A percentile compares a stretch with the other conserved stretches of the same genome.
Evolutionary conservation across 2,888 invertebrate genomes (phyloP).

Genomic region (Patella depressa): DNA sequence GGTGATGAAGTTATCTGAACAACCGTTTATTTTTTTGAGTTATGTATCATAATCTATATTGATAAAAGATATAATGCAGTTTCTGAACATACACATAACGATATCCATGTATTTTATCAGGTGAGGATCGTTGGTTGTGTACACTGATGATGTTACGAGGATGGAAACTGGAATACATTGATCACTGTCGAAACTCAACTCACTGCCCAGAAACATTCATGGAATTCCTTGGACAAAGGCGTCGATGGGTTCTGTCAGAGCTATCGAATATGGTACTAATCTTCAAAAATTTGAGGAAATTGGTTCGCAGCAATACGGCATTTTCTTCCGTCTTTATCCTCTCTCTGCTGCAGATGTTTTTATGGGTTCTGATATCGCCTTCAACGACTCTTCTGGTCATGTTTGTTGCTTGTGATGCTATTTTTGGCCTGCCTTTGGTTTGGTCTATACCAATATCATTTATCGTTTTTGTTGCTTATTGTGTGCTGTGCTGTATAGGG

Average conservation of each 20-base stretch:
- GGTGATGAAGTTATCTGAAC: no score
- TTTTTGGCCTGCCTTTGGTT: constrained; percentile 40
- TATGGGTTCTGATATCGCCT: constrained; percentile 48
- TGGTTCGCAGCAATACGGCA: constrained; percentile 42
- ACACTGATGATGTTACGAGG: constrained; percentile 54
- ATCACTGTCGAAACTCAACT: constrained; percentile 50
- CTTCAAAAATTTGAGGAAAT: constrained; percentile 39
- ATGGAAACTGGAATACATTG: constrained; percentile 53
- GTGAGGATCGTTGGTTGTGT: constrained; percentile 58
- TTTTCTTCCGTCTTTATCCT: constrained; percentile 49
- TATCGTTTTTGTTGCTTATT: constrained; percentile 35
- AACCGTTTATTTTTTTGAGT: neutral
- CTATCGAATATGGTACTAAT: constrained; percentile 51
- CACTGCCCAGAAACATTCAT: constrained; percentile 51
- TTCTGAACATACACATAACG: neutral
- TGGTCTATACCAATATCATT: constrained; percentile 35
- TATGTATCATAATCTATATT: neutral
- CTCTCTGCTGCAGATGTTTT: constrained; percentile 48
- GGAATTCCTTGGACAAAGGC: constrained; percentile 50
- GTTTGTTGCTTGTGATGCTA: constrained; percentile 44
- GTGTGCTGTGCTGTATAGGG: constrained; percentile 37
- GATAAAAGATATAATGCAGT: neutral
- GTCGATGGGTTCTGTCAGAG: constrained; percentile 56
- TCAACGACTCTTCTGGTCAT: constrained; percentile 47
- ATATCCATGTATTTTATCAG: constrained; percentile 26